phyloP scores from a whole-genome alignment of 2,797 vertebrate genomes.

The Fistularia commersonii region DNA sequence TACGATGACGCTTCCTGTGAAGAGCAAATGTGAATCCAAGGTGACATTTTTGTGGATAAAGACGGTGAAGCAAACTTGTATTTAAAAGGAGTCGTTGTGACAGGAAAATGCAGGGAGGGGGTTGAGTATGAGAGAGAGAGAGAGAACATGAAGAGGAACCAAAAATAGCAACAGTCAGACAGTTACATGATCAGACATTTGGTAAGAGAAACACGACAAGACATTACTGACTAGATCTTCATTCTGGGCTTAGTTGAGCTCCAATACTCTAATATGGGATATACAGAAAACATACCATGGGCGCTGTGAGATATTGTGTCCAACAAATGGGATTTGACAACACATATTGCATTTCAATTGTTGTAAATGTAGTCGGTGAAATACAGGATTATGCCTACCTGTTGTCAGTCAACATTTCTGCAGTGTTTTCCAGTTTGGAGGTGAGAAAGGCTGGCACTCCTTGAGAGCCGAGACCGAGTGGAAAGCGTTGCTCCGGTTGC shows the following conservation, averaged over 20 bases:
- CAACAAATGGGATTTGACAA: no score
- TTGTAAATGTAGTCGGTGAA: no score
- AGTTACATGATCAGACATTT: constrained; percentile 51
- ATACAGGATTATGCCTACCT: constrained; percentile 42
- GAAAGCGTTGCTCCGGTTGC: constrained; percentile 31
- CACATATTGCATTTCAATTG: no score
- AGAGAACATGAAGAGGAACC: constrained; percentile 40
- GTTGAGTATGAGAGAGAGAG: not conserved
- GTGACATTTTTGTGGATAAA: no score
- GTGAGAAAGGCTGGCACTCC: constrained; percentile 31
- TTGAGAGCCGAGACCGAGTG: constrained; percentile 18
- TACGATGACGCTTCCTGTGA: constrained; percentile 85
- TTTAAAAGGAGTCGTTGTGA: constrained; percentile 13
- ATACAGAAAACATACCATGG: no score
- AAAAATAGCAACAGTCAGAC: constrained; percentile 57
- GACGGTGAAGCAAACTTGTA: constrained; percentile 2
- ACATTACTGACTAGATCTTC: constrained; percentile 1
- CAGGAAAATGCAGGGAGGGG: constrained; percentile 15
- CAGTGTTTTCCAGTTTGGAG: constrained; percentile 21
- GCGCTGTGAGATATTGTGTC: no score
- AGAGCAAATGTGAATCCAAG: constrained; percentile 8
- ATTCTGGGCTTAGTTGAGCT: no score
- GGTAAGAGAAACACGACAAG: constrained; percentile 22
- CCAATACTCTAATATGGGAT: no score
- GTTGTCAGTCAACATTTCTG: constrained; percentile 67